phyloP scores from a whole-genome alignment of 2,113 vertebrate genomes.

The Chaetorhynchus papuensis region DNA sequence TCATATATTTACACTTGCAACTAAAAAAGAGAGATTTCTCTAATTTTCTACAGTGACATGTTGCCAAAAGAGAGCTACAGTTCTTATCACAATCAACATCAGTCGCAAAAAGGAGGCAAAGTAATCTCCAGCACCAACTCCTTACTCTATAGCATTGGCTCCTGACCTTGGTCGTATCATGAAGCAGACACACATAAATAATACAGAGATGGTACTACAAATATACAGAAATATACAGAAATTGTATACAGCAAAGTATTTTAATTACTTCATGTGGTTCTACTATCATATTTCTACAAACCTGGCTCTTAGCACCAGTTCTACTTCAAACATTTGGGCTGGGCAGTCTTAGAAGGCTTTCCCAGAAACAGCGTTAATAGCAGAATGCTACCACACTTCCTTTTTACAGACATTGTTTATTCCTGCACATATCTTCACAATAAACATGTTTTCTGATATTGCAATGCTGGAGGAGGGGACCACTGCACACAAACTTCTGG shows the following conservation, averaged over 20 bases:
- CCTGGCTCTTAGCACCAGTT: neutral
- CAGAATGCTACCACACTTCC: neutral
- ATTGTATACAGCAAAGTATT: neutral
- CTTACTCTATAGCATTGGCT: neutral
- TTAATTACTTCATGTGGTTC: neutral
- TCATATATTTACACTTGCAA: neutral
- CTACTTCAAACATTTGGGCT: neutral
- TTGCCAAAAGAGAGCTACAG: neutral
- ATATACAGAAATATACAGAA: neutral
- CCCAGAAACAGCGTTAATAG: neutral
- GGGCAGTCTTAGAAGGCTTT: neutral
- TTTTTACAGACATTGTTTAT: neutral
- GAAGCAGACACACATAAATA: neutral
- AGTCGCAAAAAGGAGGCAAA: neutral
- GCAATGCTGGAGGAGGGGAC: neutral
- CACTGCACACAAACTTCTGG: neutral
- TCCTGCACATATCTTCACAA: neutral
- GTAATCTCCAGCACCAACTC: neutral
- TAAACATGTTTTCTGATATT: neutral
- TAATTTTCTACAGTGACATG: neutral
- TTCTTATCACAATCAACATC: neutral
- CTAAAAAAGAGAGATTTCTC: neutral
- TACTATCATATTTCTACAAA: neutral
- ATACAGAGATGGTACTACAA: neutral
- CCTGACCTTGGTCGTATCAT: neutral